A percentile compares a stretch with the other conserved stretches of the same genome.
Conservation (phyloP, 2,797 vertebrate genomes). For the Myotis pilosus region DNA sequence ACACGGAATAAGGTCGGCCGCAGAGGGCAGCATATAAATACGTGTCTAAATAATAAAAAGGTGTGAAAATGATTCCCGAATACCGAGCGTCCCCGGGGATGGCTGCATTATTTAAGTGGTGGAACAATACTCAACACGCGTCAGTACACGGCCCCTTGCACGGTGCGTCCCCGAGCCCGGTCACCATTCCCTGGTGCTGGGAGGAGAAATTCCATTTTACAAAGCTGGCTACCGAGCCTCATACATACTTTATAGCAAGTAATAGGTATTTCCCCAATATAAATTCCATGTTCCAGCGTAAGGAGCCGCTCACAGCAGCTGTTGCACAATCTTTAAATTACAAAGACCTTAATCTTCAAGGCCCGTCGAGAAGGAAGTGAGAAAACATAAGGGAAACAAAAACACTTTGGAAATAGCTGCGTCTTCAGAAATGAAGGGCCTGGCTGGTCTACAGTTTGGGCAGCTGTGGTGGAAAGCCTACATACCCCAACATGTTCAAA, state of each 20-base stretch:
- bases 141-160: neutral
- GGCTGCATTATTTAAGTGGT: neutral
- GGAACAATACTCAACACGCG: slow-evolving; percentile 12
- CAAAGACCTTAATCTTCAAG: slow-evolving; percentile 64
- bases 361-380: slow-evolving; percentile 45
- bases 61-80: neutral
- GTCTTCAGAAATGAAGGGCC: slow-evolving; percentile 46
- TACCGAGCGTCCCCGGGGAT: neutral
- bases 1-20: neutral
- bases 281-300: slow-evolving; percentile 50
- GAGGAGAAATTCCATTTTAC: slow-evolving; percentile 49
- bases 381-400: slow-evolving; percentile 60
- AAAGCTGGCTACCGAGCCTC: slow-evolving; percentile 39
- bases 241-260: slow-evolving; percentile 62
- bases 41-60: neutral
- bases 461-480: neutral
- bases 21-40: neutral
- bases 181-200: neutral
- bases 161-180: neutral
- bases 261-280: slow-evolving; percentile 59
- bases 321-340: slow-evolving; percentile 70
- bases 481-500: neutral
- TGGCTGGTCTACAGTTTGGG: neutral
- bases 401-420: slow-evolving; percentile 39
- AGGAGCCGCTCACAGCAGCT: slow-evolving; percentile 53